phyloP scores from a whole-genome alignment of 2,113 vertebrate genomes.

The Rhombomys opimus region DNA sequence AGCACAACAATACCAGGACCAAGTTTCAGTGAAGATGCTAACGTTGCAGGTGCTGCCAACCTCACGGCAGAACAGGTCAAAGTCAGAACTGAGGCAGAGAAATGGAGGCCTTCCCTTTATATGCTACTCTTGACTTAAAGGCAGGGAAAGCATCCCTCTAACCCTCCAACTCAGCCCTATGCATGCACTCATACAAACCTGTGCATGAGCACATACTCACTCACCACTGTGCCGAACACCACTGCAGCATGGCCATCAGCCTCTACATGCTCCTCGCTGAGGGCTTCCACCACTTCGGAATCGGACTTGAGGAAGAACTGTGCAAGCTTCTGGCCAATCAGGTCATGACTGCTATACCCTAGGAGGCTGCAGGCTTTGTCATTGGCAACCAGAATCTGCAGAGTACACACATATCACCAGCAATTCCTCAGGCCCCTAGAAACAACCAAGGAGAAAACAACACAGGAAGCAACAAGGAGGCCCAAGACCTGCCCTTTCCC shows the following conservation, averaged over 20 bases:
- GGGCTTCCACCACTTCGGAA: constrained; percentile 86
- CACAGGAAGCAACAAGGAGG: no score
- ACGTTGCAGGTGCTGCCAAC: background rate
- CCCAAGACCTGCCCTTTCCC: background rate
- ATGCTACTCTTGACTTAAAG: background rate
- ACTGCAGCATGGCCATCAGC: constrained; percentile 82
- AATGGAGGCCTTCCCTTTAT: background rate
- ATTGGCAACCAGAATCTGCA: constrained; percentile 93
- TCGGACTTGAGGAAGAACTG: constrained; percentile 89
- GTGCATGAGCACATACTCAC: background rate
- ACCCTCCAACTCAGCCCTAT: background rate
- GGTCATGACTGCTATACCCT: constrained; percentile 87
- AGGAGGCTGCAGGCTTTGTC: constrained; percentile 92
- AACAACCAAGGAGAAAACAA: background rate
- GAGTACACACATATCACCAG: background rate
- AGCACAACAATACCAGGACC: no score
- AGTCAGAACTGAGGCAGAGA: background rate
- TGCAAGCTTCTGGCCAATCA: constrained; percentile 91
- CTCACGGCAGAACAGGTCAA: background rate
- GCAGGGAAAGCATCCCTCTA: background rate
- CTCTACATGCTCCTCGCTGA: constrained; percentile 88
- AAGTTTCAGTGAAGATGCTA: background rate
- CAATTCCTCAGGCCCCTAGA: background rate
- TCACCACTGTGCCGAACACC: constrained; percentile 93
- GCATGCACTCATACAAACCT: background rate